phyloP scores from a whole-genome alignment of 2,888 invertebrate species.

The Bombylius major region DNA sequence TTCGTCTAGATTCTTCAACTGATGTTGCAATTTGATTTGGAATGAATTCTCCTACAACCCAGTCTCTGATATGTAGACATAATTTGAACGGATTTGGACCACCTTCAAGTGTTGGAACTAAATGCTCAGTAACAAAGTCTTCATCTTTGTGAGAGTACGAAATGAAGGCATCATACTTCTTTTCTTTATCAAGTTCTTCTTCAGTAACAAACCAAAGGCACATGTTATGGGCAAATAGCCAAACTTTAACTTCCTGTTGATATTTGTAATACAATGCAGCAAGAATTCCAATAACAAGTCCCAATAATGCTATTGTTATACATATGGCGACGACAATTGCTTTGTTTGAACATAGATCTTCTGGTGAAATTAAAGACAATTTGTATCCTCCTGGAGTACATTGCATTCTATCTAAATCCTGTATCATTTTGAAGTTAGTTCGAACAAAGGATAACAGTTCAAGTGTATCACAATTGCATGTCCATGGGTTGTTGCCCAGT shows the following conservation, averaged over 20 bases:
- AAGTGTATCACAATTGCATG: constrained; percentile 51
- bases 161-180: constrained; percentile 63
- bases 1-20: constrained; percentile 54
- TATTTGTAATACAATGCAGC: constrained; percentile 44
- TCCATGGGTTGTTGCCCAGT: constrained; percentile 54
- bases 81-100: constrained; percentile 51
- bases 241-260: constrained; percentile 52
- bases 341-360: constrained; percentile 35
- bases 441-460: constrained; percentile 46
- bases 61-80: constrained; percentile 62
- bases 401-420: constrained; percentile 24
- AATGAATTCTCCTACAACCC: constrained; percentile 61
- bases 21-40: constrained; percentile 57
- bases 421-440: constrained; percentile 28
- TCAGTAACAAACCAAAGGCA: constrained; percentile 53
- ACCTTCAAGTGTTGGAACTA: constrained; percentile 53
- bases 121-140: constrained; percentile 49
- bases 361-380: constrained; percentile 13
- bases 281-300: constrained; percentile 37
- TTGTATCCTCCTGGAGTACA: constrained; percentile 21
- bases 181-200: constrained; percentile 52
- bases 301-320: constrained; percentile 35
- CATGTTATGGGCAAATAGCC: constrained; percentile 48
- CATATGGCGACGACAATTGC: constrained; percentile 31
- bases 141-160: constrained; percentile 70